phyloP scores from a whole-genome alignment of 1,140 invertebrate genomes.

The Papilio machaon region DNA sequence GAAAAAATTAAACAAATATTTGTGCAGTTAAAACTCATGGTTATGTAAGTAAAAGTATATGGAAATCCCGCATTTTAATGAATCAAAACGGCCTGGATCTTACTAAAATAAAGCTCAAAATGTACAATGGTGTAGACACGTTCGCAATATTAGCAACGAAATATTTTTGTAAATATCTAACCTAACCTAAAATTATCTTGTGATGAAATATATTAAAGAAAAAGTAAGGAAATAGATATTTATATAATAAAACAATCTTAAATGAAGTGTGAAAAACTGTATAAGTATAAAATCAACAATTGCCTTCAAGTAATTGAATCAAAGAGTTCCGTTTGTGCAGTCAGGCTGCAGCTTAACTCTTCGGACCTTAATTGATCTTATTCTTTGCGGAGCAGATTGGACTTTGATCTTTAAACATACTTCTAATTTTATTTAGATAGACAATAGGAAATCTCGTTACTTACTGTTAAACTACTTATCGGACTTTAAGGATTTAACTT shows the following conservation, averaged over 20 bases:
- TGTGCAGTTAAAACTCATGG: too few species aligned
- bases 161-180: too few species aligned
- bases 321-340: background rate
- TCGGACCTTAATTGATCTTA: background rate
- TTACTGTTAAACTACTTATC: background rate
- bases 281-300: background rate
- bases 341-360: conserved; percentile 2
- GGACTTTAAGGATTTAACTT: background rate
- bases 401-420: conserved; percentile 2
- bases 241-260: background rate
- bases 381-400: background rate
- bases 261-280: background rate
- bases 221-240: background rate
- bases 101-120: too few species aligned
- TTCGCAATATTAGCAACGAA: too few species aligned
- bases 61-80: too few species aligned
- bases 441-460: background rate
- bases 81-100: too few species aligned
- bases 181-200: too few species aligned
- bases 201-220: too few species aligned
- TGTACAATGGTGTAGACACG: too few species aligned
- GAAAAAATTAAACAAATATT: too few species aligned
- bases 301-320: conserved; percentile 14
- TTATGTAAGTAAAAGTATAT: too few species aligned
- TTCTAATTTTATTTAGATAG: conserved; percentile 1